Evolutionary conservation across 1,140 invertebrate species (phyloP).

Genomic region (Homarus americanus): DNA sequence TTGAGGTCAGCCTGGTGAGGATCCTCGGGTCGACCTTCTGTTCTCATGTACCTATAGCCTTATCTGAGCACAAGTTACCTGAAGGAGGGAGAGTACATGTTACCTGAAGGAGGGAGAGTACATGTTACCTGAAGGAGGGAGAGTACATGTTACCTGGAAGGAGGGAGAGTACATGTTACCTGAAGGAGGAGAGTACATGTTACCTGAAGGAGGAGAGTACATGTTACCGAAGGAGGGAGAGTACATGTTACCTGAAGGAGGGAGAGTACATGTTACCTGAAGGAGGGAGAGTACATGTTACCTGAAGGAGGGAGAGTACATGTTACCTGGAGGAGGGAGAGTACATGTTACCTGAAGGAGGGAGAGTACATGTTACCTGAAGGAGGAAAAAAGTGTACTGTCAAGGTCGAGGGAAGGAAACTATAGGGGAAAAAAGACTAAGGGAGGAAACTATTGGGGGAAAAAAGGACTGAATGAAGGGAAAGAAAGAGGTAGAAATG

Average conservation of each 20-base stretch:
- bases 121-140: constrained; percentile 65
- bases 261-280: constrained; percentile 73
- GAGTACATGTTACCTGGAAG: too few relatives aligned
- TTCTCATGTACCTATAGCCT: constrained; percentile 72
- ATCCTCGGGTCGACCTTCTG: constrained; percentile 67
- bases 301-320: constrained; percentile 67
- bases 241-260: constrained; percentile 69
- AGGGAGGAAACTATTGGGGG: background rate
- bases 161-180: constrained; percentile 74
- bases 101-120: constrained; percentile 68
- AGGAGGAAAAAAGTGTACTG: too few relatives aligned
- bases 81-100: constrained; percentile 63
- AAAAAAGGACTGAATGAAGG: background rate
- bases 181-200: constrained; percentile 65
- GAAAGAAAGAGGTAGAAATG: too few relatives aligned
- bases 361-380: constrained; percentile 73
- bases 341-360: constrained; percentile 69
- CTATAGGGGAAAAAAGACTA: background rate
- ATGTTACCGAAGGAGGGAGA: too few relatives aligned
- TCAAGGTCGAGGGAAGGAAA: too few relatives aligned
- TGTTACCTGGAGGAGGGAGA: constrained; percentile 67
- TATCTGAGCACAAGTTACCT: constrained; percentile 74
- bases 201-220: constrained; percentile 60
- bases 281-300: constrained; percentile 66
- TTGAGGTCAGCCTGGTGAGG: constrained; percentile 62